phyloP scores from a whole-genome alignment of 2,888 invertebrate species.

The Incurvaria masculella region DNA sequence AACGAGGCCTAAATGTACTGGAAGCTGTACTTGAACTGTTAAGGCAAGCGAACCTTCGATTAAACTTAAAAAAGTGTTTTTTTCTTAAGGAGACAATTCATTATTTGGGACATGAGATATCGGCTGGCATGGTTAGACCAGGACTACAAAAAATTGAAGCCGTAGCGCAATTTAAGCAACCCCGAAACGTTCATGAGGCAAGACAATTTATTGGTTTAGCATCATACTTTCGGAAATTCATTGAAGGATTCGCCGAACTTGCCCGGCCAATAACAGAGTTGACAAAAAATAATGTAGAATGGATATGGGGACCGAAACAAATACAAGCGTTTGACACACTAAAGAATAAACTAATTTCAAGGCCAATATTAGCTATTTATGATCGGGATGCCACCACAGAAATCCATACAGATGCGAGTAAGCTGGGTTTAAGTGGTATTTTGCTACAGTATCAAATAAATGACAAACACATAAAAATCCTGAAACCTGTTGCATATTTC shows the following conservation, averaged over 20 bases:
- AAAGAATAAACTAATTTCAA: slow-evolving; percentile 12
- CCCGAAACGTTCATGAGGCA: slow-evolving; percentile 10
- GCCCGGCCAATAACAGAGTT: slow-evolving; percentile 15
- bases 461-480: no score
- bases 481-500: slow-evolving; percentile 18
- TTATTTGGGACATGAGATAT: slow-evolving; percentile 8
- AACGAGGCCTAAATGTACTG: no score
- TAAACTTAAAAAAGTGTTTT: slow-evolving; percentile 5
- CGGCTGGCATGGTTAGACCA: slow-evolving; percentile 2
- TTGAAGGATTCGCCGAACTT: slow-evolving; percentile 14
- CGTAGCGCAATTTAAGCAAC: slow-evolving; percentile 10
- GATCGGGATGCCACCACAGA: slow-evolving; percentile 14
- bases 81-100: slow-evolving; percentile 6
- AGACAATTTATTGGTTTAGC: slow-evolving; percentile 14
- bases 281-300: slow-evolving; percentile 11
- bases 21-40: slow-evolving; percentile 4
- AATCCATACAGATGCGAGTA: slow-evolving; percentile 23
- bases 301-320: slow-evolving; percentile 13
- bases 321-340: slow-evolving; percentile 13
- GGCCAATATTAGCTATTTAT: slow-evolving; percentile 17
- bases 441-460: slow-evolving; percentile 16
- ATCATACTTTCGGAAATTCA: slow-evolving; percentile 16
- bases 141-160: slow-evolving; percentile 4
- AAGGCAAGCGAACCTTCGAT: not conserved
- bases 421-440: slow-evolving; percentile 19